phyloP scores from a whole-genome alignment of 1,140 invertebrate species.

The Hypsibius dujardini region DNA sequence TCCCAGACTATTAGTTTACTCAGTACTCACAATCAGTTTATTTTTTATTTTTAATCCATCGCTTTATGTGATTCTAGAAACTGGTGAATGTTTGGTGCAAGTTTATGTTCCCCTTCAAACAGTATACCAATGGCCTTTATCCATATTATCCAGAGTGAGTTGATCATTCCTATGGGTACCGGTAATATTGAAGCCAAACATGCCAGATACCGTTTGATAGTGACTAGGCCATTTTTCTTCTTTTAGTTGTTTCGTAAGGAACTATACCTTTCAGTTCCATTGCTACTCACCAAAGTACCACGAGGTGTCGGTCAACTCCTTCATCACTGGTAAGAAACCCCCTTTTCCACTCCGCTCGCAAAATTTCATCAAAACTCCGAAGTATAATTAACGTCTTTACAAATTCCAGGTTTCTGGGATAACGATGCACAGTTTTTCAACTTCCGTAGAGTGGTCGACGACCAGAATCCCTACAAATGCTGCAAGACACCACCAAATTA shows the following conservation, averaged over 20 bases:
- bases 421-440: background rate
- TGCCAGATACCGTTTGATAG: background rate
- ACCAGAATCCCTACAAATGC: background rate
- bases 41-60: background rate
- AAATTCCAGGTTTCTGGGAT: background rate
- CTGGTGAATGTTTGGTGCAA: constrained; percentile 3
- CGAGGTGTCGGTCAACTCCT: constrained; percentile 2
- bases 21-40: too few relatives aligned
- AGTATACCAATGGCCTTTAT: background rate
- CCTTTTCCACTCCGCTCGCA: background rate
- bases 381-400: too few relatives aligned
- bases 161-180: background rate
- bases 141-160: constrained; percentile 14
- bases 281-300: constrained; percentile 13
- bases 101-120: constrained; percentile 4
- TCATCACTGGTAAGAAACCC: background rate
- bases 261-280: constrained; percentile 8
- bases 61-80: background rate
- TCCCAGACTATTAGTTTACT: too few relatives aligned
- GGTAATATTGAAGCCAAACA: background rate
- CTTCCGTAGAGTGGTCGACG: background rate
- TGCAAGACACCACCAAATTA: background rate
- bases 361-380: background rate
- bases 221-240: background rate
- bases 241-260: background rate